Evolutionary conservation across 2,888 invertebrate genomes (phyloP).

Genomic region (Yponomeuta sedellus): DNA sequence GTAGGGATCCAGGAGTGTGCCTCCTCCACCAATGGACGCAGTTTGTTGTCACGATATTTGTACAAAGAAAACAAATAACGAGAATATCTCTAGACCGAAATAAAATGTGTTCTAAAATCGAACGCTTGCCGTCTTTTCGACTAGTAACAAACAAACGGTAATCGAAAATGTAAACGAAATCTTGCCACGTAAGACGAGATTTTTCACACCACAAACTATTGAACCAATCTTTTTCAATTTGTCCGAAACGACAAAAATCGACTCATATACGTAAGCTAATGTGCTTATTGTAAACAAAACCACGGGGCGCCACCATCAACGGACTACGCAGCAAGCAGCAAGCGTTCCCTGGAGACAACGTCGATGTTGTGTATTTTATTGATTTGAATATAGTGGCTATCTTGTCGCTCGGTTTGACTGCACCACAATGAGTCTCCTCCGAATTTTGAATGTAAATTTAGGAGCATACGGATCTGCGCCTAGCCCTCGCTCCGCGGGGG

Average conservation of each 20-base stretch:
- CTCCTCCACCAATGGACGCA: conserved; percentile 58
- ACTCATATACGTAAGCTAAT: conserved; percentile 14
- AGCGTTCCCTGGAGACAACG: conserved; percentile 36
- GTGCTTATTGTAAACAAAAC: conserved; percentile 40
- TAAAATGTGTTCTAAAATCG: conserved; percentile 8
- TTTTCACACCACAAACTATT: conserved; percentile 21
- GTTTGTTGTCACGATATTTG: conserved; percentile 55
- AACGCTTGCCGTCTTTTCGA: not conserved
- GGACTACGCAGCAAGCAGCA: conserved; percentile 14
- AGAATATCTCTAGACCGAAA: conserved; percentile 7
- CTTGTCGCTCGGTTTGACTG: conserved; percentile 29
- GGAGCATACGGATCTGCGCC: conserved; percentile 31
- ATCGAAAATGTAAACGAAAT: conserved; percentile 12
- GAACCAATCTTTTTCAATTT: conserved; percentile 22
- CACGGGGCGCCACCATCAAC: conserved; percentile 30
- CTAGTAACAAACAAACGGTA: conserved; percentile 19
- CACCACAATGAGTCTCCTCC: conserved; percentile 45
- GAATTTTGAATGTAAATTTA: conserved; percentile 62
- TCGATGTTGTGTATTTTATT: conserved; percentile 50
- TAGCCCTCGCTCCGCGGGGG: conserved; percentile 45
- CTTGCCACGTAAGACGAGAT: conserved; percentile 25
- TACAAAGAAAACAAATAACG: conserved; percentile 39
- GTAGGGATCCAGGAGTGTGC: conserved; percentile 56
- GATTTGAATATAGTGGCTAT: conserved; percentile 46
- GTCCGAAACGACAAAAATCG: conserved; percentile 17